Evolutionary conservation across 2,113 vertebrate genomes (phyloP), one percentile per base, ranked within the genome.

Genomic region (Cromileptes altivelis): DNA sequence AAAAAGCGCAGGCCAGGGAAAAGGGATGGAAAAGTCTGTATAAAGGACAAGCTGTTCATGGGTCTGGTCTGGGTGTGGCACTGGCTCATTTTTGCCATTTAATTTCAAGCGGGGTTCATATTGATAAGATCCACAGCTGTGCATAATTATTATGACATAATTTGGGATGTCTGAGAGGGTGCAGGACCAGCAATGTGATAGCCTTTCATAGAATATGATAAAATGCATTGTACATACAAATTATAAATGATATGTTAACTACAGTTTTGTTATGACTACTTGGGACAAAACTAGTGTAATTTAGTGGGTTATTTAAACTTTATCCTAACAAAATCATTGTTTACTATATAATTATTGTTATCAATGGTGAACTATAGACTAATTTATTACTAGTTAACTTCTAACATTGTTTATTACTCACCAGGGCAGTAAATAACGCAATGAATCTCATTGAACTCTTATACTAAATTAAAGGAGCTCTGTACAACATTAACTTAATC

Each of bases 1-100:
- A 93, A 91, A 90, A 92, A 77, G 78, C 45, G 27, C 47, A 67
- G 74, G 85, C 53, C 67, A 56, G 71, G 76, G 56, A 81, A 63
- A 85, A 85, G 80, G 64, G 72, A 88, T 84, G 76, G 69, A 58
- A 58, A 78, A 63, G 21, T 74, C 27, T 62, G 70, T 64, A 84
- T 60, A 87, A 85, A 86, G 57, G 68, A 80, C 64, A 27, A n/a
- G 49, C 63, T 61, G 61, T 45, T 65, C 65, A 61, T 15, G 25
- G 75, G 50, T 63, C 78, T 53, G 68, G 58, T 71, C 25, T 78
- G 77, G 71, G 64, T 73, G 70, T 72, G 68, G 56, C 8, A 64
- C 30, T 33, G 56, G 74, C 50, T 49, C 19, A 69, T 63, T 37
- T 85, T 62, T 55, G 6, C 64, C n/a, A 53, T 63, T 63, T 84